Percentiles rank a stretch among this genome's conserved stretches.
phyloP scores from a whole-genome alignment of 2,888 invertebrate genomes.

The Sesia bembeciformis region DNA sequence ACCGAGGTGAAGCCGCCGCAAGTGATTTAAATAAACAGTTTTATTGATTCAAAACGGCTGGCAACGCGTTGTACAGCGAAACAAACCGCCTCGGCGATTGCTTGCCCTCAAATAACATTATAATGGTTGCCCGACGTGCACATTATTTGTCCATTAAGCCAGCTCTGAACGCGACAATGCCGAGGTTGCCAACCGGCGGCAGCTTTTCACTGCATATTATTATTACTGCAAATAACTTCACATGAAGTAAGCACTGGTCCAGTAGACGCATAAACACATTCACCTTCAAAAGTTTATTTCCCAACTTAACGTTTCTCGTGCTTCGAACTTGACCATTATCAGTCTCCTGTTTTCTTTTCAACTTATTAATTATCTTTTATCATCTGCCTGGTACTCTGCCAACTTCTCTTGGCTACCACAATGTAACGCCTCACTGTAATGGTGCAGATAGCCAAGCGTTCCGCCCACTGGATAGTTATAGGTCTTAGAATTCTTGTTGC shows the following conservation, averaged over 20 bases:
- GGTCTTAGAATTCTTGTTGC: neutral
- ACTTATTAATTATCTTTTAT: neutral
- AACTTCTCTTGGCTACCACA: constrained; percentile 31
- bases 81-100: constrained; percentile 36
- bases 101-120: constrained; percentile 58
- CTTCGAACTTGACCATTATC: neutral
- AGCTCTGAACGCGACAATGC: constrained; percentile 8
- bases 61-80: constrained; percentile 16
- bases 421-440: constrained; percentile 16
- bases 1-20: constrained; percentile 7
- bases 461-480: constrained; percentile 14
- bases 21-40: constrained; percentile 1
- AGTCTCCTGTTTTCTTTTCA: neutral
- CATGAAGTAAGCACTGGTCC: neutral
- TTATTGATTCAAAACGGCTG: constrained; percentile 18
- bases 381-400: constrained; percentile 16
- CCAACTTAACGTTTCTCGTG: neutral
- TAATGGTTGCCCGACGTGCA: constrained; percentile 47
- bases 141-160: constrained; percentile 65
- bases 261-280: neutral
- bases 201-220: constrained; percentile 1
- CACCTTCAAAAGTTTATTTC: neutral
- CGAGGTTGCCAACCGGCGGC: neutral
- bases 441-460: constrained; percentile 26
- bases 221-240: neutral